A percentile compares a stretch with the other conserved stretches of the same genome.
phyloP scores from a whole-genome alignment of 1,140 invertebrate species.

The Sipha flava region DNA sequence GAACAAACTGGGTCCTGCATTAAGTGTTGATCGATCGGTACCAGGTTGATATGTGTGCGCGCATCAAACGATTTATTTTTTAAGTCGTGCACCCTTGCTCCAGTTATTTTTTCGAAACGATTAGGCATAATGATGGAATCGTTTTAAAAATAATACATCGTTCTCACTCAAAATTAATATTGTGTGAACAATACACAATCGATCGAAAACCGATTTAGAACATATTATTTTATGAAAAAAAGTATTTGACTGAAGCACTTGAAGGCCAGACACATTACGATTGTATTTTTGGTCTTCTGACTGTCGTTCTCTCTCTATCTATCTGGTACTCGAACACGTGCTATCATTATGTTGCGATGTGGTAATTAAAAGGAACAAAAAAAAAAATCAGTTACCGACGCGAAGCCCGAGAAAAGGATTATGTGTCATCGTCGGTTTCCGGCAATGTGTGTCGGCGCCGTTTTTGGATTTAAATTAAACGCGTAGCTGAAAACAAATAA shows the following conservation, averaged over 20 bases:
- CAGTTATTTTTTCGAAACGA: too few species aligned
- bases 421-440: slow-evolving; percentile 17
- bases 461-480: slow-evolving; percentile 4
- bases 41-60: too few species aligned
- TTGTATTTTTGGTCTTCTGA: neutral
- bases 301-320: neutral
- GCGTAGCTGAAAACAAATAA: neutral
- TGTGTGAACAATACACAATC: too few species aligned
- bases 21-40: too few species aligned
- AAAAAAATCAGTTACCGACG: neutral
- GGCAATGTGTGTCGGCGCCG: slow-evolving; percentile 7
- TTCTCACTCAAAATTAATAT: too few species aligned
- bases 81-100: too few species aligned
- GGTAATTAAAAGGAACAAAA: neutral
- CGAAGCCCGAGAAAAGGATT: neutral
- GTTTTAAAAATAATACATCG: too few species aligned
- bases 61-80: too few species aligned
- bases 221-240: neutral
- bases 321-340: neutral
- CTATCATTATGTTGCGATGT: neutral
- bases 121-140: too few species aligned
- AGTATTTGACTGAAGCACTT: neutral
- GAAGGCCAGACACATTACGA: neutral
- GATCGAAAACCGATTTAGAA: neutral
- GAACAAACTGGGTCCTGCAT: too few species aligned